A percentile compares a stretch with the other conserved stretches of the same genome.
These are phyloP conservation scores for Scaptomyza reducta DNA, from an alignment of 2,888 invertebrate genomes.

Conservation along the genomic window DNA sequence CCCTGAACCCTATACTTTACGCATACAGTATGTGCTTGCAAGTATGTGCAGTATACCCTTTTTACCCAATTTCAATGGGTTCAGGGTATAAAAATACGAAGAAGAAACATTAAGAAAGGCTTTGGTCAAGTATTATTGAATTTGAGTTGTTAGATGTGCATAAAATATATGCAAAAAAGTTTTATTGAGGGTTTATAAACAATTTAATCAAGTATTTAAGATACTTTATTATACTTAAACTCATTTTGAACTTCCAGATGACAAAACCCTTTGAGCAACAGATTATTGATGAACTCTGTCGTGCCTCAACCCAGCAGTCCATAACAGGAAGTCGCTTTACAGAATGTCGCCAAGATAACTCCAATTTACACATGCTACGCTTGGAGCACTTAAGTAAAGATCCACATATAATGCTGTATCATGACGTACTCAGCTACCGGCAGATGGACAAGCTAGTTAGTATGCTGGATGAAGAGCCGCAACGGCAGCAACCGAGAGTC, in stretches of 20 bases:
- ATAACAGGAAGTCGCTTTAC: conserved; percentile 32
- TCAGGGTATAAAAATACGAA: conserved; percentile 1
- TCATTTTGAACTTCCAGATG: conserved; percentile 19
- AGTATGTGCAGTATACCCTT: too few species aligned
- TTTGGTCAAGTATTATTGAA: background rate
- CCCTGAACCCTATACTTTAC: too few species aligned
- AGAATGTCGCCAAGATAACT: conserved; percentile 48
- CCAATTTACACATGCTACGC: conserved; percentile 57
- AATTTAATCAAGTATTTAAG: background rate
- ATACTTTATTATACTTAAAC: background rate
- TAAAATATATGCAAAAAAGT: background rate
- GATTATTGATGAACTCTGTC: conserved; percentile 75
- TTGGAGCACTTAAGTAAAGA: conserved; percentile 71
- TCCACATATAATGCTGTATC: conserved; percentile 72
- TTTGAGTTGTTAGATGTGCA: background rate
- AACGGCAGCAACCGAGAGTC: background rate
- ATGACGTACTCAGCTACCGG: conserved; percentile 57
- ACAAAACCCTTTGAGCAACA: conserved; percentile 62
- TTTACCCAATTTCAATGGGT: too few species aligned
- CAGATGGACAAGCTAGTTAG: conserved; percentile 60
- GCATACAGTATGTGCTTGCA: too few species aligned
- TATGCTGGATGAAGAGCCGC: conserved; percentile 48
- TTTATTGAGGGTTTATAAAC: background rate
- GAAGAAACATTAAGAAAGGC: background rate
- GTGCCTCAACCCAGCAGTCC: conserved; percentile 42